Percentiles rank a stretch among this genome's conserved stretches.
These are phyloP conservation scores for Prionace glauca DNA, from an alignment of 2,797 vertebrate species.

Conservation along the genomic window DNA sequence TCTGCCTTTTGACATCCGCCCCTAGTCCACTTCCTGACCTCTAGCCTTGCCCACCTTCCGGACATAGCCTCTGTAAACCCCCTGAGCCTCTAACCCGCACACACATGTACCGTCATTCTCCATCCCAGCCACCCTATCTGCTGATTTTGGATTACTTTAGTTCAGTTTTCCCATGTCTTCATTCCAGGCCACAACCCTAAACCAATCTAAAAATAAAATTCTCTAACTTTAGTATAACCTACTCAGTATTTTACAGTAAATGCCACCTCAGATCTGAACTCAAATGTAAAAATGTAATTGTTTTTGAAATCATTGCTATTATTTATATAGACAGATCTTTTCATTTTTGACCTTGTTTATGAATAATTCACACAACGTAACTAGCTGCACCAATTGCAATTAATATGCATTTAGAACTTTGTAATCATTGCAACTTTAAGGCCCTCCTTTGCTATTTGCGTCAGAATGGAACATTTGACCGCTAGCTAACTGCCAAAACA, in stretches of 20 bases:
- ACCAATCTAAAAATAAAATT: not conserved
- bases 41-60: not conserved
- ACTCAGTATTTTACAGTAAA: not conserved
- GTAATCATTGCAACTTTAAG: not conserved
- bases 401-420: not conserved
- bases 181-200: not conserved
- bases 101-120: not conserved
- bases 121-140: not conserved
- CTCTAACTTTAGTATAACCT: not conserved
- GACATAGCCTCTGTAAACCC: not conserved
- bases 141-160: not conserved
- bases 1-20: not conserved
- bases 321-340: not conserved
- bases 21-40: not conserved
- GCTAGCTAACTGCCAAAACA: too few species aligned
- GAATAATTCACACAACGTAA: not conserved
- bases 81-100: not conserved
- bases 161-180: not conserved
- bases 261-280: not conserved
- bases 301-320: not conserved
- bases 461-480: too few species aligned
- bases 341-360: not conserved
- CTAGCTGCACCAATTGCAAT: not conserved
- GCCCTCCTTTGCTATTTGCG: not conserved
- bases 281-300: not conserved